A percentile compares a stretch with the other conserved stretches of the same genome.
Evolutionary conservation across 2,113 vertebrate genomes (phyloP).

Genomic region (Azemiops feae): DNA sequence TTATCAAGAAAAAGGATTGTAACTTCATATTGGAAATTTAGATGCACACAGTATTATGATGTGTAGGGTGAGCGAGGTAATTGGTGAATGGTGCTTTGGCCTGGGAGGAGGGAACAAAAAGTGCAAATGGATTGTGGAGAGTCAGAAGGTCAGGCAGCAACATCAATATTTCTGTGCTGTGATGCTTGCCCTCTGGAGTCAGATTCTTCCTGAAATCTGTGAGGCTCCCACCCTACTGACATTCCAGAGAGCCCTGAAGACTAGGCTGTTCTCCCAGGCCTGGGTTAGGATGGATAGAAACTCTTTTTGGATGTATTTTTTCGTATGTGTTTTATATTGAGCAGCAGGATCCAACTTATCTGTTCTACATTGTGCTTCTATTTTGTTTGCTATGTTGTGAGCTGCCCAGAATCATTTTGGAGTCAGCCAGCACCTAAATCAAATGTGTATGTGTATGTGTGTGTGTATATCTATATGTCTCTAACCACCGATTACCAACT

Average conservation of each 20-base stretch:
- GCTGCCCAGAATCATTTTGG: too few relatives aligned
- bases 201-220: not conserved
- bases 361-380: not conserved
- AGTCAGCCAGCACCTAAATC: too few relatives aligned
- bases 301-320: not conserved
- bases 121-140: not conserved
- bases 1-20: not conserved
- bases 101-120: not conserved
- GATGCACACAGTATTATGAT: not conserved
- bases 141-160: not conserved
- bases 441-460: too few relatives aligned
- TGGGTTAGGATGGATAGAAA: not conserved
- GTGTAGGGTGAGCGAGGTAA: not conserved
- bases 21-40: not conserved
- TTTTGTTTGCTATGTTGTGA: not conserved
- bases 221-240: not conserved
- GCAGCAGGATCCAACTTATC: not conserved
- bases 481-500: too few relatives aligned
- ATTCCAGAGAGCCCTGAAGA: not conserved
- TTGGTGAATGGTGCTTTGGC: not conserved
- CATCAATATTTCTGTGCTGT: not conserved
- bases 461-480: too few relatives aligned
- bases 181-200: not conserved
- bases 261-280: not conserved
- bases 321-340: not conserved